phyloP scores from a whole-genome alignment of 2,888 invertebrate species.

The Caenorhabditis wallacei region DNA sequence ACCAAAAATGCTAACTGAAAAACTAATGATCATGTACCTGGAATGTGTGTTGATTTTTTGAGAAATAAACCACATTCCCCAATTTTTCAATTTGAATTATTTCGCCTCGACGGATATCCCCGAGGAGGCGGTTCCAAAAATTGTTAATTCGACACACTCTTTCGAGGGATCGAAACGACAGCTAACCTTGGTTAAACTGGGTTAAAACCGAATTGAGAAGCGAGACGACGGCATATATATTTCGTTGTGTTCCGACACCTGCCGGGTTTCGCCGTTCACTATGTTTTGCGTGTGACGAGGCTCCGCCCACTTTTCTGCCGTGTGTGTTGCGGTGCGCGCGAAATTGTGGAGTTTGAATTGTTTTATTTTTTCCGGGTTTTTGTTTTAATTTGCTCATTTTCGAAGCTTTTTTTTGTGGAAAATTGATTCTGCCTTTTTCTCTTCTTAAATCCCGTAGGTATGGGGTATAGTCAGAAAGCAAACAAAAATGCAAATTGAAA shows the following conservation, averaged over 20 bases:
- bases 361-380: conserved; percentile 3
- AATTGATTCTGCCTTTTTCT: no score
- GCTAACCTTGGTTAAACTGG: conserved; percentile 59
- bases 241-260: conserved; percentile 38
- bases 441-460: no score
- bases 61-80: no score
- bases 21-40: no score
- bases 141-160: conserved; percentile 47
- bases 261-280: conserved; percentile 34
- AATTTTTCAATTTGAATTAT: no score
- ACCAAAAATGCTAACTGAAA: no score
- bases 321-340: conserved; percentile 36
- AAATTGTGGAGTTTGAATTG: conserved; percentile 10
- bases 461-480: no score
- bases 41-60: no score
- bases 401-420: conserved; percentile 84
- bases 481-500: no score
- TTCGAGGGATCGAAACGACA: conserved; percentile 49
- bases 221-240: background rate
- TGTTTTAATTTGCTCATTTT: background rate
- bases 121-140: conserved; percentile 54
- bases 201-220: conserved; percentile 40
- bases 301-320: conserved; percentile 27
- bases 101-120: conserved; percentile 44
- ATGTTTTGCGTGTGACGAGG: background rate